Percentiles rank a stretch among this genome's conserved stretches.
phyloP scores from a whole-genome alignment of 1,140 invertebrate genomes.

The Halictus rubicundus region DNA sequence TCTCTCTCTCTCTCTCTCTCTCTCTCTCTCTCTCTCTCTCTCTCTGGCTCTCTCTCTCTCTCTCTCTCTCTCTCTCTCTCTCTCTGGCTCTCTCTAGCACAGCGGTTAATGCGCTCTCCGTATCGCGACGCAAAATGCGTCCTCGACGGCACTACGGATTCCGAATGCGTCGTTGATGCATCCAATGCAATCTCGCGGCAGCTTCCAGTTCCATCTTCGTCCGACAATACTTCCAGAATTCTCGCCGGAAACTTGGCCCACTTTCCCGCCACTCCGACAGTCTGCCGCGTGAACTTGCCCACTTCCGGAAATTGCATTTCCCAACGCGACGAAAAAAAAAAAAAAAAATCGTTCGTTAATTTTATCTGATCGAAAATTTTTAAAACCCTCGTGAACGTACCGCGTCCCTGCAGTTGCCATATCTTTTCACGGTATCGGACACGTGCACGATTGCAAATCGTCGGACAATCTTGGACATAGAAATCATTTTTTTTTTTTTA shows the following conservation, averaged over 20 bases:
- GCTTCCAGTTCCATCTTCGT: slow-evolving; percentile 16
- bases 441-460: too few relatives aligned
- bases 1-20: too few relatives aligned
- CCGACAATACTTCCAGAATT: slow-evolving; percentile 1
- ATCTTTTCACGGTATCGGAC: too few relatives aligned
- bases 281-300: not conserved
- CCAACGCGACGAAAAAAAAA: not conserved
- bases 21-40: too few relatives aligned
- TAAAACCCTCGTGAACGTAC: too few relatives aligned
- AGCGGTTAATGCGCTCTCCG: not conserved
- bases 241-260: not conserved
- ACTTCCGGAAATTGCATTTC: slow-evolving; percentile 13
- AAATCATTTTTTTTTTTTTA: too few relatives aligned
- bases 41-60: too few relatives aligned
- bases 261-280: not conserved
- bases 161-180: not conserved
- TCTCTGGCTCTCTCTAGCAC: not conserved
- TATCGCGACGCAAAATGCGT: slow-evolving; percentile 3
- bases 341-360: not conserved
- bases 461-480: too few relatives aligned
- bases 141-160: not conserved
- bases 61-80: not conserved
- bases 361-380: too few relatives aligned
- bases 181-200: slow-evolving; percentile 1
- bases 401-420: too few relatives aligned